Conservation (phyloP, 2,797 vertebrate species). For the Scyliorhinus canicula region DNA sequence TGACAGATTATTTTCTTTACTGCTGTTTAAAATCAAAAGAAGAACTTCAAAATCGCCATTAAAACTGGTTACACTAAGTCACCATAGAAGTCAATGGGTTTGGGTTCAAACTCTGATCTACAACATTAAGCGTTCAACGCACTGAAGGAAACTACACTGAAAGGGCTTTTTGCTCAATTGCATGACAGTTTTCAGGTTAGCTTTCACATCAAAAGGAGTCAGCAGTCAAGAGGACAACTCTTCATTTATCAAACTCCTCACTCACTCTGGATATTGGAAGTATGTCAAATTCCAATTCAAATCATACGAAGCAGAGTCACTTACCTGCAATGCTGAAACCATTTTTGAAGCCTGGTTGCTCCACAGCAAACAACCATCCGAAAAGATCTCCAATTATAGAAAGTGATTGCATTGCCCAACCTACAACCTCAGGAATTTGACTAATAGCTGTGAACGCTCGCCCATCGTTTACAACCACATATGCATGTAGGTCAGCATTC, state of each 20-base stretch:
- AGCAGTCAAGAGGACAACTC: neutral
- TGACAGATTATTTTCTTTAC: neutral
- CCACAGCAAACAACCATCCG: constrained; percentile 89
- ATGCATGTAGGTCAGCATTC: constrained; percentile 78
- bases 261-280: neutral
- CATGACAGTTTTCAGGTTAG: neutral
- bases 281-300: neutral
- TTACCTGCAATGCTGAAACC: constrained; percentile 85
- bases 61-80: neutral
- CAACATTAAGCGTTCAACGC: neutral
- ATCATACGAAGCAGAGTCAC: neutral
- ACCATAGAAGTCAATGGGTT: neutral
- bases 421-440: constrained; percentile 71
- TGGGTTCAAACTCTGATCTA: neutral
- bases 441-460: constrained; percentile 86
- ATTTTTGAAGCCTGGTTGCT: constrained; percentile 75
- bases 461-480: constrained; percentile 85
- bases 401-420: constrained; percentile 77
- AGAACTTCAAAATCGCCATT: neutral
- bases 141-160: neutral
- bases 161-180: neutral
- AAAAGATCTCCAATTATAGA: constrained; percentile 80
- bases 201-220: neutral
- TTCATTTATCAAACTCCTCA: neutral
- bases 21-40: neutral